Base-by-base conservation (phyloP, 2,797 vertebrate genomes). In the Amniataba percoides region DNA sequence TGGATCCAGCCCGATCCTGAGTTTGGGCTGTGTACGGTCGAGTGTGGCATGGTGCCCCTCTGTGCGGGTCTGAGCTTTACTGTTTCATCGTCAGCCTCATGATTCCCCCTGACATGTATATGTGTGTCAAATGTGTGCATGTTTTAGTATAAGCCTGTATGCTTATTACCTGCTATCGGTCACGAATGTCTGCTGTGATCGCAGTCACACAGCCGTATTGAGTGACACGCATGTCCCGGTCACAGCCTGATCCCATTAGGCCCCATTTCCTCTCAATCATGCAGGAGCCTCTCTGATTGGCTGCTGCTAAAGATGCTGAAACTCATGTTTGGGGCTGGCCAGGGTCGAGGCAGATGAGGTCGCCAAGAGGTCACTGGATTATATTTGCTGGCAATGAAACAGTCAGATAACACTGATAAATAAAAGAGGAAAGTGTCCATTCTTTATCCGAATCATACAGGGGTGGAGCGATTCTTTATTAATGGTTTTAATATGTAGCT, bases 211-310 rank as follows among this genome's bases (percentile, higher is more conserved):
- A 66, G 57, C 21, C 1, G 80, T 92, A 84, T 88, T 87, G 90
- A 88, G 91, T 91, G 92, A 93, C 90, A 85, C 23, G 21, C 74
- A 83, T 62, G 88, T 89, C 80, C 77, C 67, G 66, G 78, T 86
- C 92, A 89, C 94, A 94, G 92, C 90, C 91, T 92, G 93, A 84
- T 94, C 84, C 86, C 85, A 94, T 95, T 95, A 95, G 80, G 36
- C 39, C 81, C 88, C 80, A 87, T 94, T 95, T 95, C 95, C 93
- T 87, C 78, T 90, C 86, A 89, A 90, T 95, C 92, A 92, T 1
- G 49, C 46, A 71, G 49, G 48, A 76, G 64, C 63, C 82, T 61
- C 84, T 81, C 80, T 92, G 92, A 95, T 94, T 94, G 93, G 91
- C 85, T 76, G 74, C 86, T 8, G 46, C 90, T 88, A 93, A 91